These are phyloP conservation scores for Nasonovia ribisnigri DNA, from an alignment of 2,888 invertebrate species.

Conservation along the genomic window DNA sequence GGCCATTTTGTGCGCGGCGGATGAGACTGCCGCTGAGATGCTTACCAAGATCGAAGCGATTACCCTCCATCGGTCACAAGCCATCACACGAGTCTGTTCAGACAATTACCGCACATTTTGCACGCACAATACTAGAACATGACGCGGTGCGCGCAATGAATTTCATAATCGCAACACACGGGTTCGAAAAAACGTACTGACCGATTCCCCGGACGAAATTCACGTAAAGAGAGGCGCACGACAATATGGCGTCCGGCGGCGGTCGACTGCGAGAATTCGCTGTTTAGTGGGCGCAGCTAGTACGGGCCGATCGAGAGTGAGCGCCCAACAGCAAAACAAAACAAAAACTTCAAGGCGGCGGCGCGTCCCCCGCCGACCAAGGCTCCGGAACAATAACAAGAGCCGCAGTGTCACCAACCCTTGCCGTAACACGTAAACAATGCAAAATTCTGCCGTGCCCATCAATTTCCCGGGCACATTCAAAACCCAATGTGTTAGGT, in stretches of 20 bases:
- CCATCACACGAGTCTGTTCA: conserved; percentile 59
- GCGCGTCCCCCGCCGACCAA: background rate
- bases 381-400: conserved; percentile 43
- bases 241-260: conserved; percentile 62
- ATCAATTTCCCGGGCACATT: conserved; percentile 28
- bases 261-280: conserved; percentile 36
- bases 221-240: conserved; percentile 23
- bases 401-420: conserved; percentile 36
- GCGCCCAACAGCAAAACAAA: conserved; percentile 55
- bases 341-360: conserved; percentile 43
- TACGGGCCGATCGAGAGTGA: conserved; percentile 53
- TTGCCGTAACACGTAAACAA: conserved; percentile 7
- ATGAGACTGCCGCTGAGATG: conserved; percentile 44
- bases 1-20: conserved; percentile 62
- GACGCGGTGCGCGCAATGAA: conserved; percentile 31
- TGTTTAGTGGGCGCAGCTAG: conserved; percentile 55
- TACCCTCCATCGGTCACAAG: conserved; percentile 64
- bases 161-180: conserved; percentile 45
- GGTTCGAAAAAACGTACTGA: background rate
- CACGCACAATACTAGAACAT: conserved; percentile 52
- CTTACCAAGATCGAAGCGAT: conserved; percentile 65
- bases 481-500: conserved; percentile 27
- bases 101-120: conserved; percentile 53
- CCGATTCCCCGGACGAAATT: conserved; percentile 31
- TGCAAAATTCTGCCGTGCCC: background rate